A percentile compares a stretch with the other conserved stretches of the same genome.
phyloP scores from a whole-genome alignment of 2,113 vertebrate genomes.

The Chunga burmeisteri region DNA sequence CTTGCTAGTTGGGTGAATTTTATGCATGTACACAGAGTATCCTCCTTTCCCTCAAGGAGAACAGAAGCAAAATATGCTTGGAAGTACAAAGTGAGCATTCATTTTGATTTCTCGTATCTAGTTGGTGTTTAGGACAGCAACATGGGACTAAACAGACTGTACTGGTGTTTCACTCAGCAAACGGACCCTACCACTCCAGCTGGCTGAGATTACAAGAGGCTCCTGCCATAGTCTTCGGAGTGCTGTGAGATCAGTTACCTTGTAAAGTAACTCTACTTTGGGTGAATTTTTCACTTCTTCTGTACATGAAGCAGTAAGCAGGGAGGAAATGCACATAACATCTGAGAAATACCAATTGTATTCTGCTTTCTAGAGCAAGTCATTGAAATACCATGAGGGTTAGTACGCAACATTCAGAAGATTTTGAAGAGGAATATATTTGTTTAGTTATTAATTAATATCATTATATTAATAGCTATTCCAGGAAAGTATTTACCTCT shows the following conservation, averaged over 20 bases:
- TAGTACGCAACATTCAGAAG: neutral
- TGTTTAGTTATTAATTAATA: neutral
- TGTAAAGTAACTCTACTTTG: neutral
- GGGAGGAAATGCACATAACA: neutral
- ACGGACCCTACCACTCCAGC: neutral
- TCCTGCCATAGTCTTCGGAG: neutral
- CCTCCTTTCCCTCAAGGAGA: neutral
- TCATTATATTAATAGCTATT: neutral
- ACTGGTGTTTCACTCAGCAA: neutral
- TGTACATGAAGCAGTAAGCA: neutral
- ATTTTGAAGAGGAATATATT: neutral
- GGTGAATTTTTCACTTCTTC: neutral
- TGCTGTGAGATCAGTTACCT: neutral
- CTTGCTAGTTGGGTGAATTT: neutral
- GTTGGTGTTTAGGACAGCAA: neutral
- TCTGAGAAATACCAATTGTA: neutral
- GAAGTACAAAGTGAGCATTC: neutral
- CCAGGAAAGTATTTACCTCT: neutral
- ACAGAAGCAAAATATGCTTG: neutral
- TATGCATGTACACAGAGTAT: neutral
- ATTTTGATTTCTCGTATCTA: neutral
- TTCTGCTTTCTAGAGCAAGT: neutral
- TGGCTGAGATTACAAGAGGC: neutral
- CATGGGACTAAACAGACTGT: neutral
- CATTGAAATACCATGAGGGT: neutral